Evolutionary conservation across 92 coral and sea anemone species (phyloP), one percentile per base, ranked within the genome.

Genomic region (Metridium senile): DNA sequence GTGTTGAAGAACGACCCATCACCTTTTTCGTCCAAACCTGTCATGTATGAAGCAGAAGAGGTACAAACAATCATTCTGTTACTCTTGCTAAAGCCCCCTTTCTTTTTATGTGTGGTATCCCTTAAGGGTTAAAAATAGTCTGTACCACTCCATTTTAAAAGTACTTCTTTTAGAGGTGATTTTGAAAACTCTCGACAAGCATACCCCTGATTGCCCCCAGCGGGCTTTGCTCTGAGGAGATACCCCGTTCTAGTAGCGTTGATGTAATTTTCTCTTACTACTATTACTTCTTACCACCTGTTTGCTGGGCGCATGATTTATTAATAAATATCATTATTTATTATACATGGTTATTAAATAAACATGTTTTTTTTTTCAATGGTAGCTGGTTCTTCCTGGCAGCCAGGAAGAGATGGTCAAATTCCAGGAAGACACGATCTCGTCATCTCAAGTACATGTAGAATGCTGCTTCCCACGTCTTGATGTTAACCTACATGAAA

Each of bases 1-100:
- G 90, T 96, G 59, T 78, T 96, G 88, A 96, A 96, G 66, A 78
- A 84, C n/a, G 96, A 89, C 11, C 96, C 96, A 0, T 92, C 99
- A 4, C 99, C 99, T 1, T 96, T 96, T 77, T 96, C 99, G 13
- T 96, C 99, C 32, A 96, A 89, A 75, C 97, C 99, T 47, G 99
- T 96, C 81, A 96, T 96, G 99, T 92, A 89, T 78, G 97, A 96
- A 59, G 85, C 93, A 23, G 99, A 96, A 54, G 97, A 96, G 96
- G 99, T 96, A 62, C 49, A 77, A 33, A 52, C 1, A 58, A 21
- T 33, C 34, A 19, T 21, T 21, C 59, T 9, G 23, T 21, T 54
- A 13, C 33, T 25, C 19, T 68, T 18, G 21, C 13, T n/a, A 10
- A 39, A 39, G 8, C 13, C 49, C 49, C 49, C 13, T 13, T 39